phyloP scores from a whole-genome alignment of 2,888 invertebrate genomes.

The Hedychridium roseum region DNA sequence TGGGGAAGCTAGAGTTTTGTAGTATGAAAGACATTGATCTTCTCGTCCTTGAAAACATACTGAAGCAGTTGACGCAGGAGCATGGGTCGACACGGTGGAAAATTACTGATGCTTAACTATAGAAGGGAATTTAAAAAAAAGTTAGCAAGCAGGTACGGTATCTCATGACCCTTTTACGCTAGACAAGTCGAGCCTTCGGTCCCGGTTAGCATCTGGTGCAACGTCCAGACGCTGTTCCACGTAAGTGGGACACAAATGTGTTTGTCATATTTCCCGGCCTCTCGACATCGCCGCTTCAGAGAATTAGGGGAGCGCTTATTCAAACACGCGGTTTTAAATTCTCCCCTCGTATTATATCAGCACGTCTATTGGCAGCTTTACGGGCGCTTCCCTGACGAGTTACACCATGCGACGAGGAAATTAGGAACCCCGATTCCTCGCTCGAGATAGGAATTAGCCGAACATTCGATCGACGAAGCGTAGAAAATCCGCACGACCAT shows the following conservation, averaged over 20 bases:
- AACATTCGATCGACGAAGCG: constrained; percentile 13
- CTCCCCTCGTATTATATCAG: constrained; percentile 23
- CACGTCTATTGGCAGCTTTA: constrained; percentile 28
- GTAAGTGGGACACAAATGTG: constrained; percentile 29
- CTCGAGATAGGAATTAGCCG: constrained; percentile 11
- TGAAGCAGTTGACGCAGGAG: no score
- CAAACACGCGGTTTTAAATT: constrained; percentile 37
- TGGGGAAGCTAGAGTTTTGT: no score
- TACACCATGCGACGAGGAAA: constrained; percentile 20
- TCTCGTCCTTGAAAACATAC: no score
- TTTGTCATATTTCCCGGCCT: constrained; percentile 38
- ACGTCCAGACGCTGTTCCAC: constrained; percentile 23
- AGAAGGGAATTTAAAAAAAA: no score
- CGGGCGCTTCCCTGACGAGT: constrained; percentile 26
- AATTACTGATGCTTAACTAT: no score
- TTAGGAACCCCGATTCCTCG: neutral
- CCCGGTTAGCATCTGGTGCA: no score
- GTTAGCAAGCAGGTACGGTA: no score
- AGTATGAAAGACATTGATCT: no score
- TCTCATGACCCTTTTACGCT: no score
- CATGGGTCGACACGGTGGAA: no score
- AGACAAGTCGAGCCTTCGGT: no score
- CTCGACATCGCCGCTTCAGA: constrained; percentile 30
- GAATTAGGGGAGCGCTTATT: constrained; percentile 44
- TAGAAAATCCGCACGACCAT: constrained; percentile 16